phyloP scores from a whole-genome alignment of 2,113 vertebrate genomes.

The Sterrhoptilus dennistouni region DNA sequence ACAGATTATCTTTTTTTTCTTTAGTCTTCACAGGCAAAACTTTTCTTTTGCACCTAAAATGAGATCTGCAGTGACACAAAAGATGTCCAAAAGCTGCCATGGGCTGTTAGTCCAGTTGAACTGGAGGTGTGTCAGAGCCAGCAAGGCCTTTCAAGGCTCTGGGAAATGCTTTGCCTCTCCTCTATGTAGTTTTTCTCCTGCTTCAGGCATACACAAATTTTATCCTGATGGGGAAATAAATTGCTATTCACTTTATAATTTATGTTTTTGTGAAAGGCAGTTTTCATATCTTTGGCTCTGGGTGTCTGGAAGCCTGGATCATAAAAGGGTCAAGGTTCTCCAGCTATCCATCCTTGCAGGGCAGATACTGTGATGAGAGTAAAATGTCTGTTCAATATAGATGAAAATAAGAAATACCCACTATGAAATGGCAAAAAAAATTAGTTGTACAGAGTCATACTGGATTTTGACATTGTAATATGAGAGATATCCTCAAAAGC shows the following conservation, averaged over 20 bases:
- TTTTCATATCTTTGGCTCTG: not conserved
- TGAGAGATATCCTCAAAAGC: not conserved
- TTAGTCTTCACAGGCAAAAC: not conserved
- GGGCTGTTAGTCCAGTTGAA: not conserved
- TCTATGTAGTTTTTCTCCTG: not conserved
- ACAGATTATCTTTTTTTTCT: not conserved
- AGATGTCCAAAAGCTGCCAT: not conserved
- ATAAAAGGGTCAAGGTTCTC: not conserved
- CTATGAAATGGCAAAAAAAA: not conserved
- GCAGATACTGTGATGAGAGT: not conserved
- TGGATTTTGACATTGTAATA: not conserved
- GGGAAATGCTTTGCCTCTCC: not conserved
- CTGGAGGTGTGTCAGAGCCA: not conserved
- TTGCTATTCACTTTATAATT: not conserved
- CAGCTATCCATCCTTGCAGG: not conserved
- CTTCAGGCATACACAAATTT: not conserved
- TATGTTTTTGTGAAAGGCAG: not conserved
- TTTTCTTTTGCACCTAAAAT: not conserved
- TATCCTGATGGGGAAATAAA: not conserved
- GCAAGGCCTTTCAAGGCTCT: not conserved
- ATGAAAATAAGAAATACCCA: not conserved
- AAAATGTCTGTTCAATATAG: not conserved
- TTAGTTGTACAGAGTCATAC: not conserved
- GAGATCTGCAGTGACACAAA: not conserved
- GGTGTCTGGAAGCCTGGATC: not conserved